phyloP scores from a whole-genome alignment of 1,140 invertebrate species.

The Calliopsis andreniformis region DNA sequence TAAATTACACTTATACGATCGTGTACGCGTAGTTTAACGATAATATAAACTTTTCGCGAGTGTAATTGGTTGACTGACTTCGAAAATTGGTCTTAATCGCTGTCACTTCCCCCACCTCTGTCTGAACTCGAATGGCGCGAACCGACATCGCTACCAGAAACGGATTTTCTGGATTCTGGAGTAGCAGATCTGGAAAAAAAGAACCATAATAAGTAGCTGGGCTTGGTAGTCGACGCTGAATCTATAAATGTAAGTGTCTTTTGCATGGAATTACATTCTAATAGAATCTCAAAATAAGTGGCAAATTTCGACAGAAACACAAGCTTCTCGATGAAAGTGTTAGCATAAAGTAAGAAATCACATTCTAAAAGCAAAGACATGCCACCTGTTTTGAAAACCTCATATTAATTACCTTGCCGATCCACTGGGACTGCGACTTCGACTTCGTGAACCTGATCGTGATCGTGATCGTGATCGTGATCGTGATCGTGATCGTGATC shows the following conservation, averaged over 20 bases:
- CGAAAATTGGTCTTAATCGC: slow-evolving; percentile 46
- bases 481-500: no score
- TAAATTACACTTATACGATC: slow-evolving; percentile 23
- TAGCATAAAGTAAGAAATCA: not conserved
- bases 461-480: no score
- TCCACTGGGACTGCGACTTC: slow-evolving; percentile 78
- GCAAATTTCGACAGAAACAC: no score
- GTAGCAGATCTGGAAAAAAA: slow-evolving; percentile 72
- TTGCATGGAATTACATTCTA: no score
- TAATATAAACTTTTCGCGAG: not conserved
- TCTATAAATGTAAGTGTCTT: no score
- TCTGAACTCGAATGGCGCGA: slow-evolving; percentile 70
- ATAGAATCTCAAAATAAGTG: no score
- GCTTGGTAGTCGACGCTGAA: not conserved
- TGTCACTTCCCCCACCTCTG: slow-evolving; percentile 62
- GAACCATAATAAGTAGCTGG: not conserved
- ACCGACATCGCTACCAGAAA: slow-evolving; percentile 75
- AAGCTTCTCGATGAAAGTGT: not conserved
- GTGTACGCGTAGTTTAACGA: not conserved
- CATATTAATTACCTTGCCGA: slow-evolving; percentile 75
- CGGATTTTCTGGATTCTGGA: slow-evolving; percentile 78
- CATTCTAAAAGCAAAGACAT: not conserved
- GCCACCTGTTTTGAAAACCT: not conserved
- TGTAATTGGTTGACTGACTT: not conserved
- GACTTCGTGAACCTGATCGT: no score